A percentile compares a stretch with the other conserved stretches of the same genome.
These are phyloP conservation scores for Elephas maximus DNA, from an alignment of 2,113 vertebrate species.

Conservation along the genomic window DNA sequence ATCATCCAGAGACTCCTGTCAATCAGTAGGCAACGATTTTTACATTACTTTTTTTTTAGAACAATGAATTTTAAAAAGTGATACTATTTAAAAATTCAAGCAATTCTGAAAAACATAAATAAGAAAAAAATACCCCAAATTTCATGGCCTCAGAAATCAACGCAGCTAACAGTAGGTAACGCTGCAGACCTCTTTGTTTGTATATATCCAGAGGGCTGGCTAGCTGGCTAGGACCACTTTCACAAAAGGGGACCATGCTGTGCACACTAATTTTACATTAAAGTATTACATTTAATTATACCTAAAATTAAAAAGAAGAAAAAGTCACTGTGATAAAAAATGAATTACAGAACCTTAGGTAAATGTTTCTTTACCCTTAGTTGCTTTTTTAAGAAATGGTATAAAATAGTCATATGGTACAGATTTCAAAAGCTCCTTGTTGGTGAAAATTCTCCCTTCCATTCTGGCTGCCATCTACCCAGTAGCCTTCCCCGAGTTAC, in stretches of 20 bases:
- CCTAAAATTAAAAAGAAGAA: constrained; percentile 5
- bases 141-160: not conserved
- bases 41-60: not conserved
- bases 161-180: not conserved
- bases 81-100: not conserved
- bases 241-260: not conserved
- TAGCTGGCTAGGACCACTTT: not conserved
- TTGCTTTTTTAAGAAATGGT: not conserved
- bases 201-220: not conserved
- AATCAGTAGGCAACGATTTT: not conserved
- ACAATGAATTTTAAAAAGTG: not conserved
- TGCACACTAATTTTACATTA: constrained; percentile 24
- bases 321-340: not conserved
- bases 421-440: not conserved
- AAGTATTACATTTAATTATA: not conserved
- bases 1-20: too few species aligned
- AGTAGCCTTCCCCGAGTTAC: not conserved
- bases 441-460: not conserved
- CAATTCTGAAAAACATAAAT: not conserved
- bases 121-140: not conserved
- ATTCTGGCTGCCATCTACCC: not conserved
- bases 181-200: not conserved
- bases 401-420: not conserved
- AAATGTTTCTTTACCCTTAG: not conserved
- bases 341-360: not conserved